phyloP scores from a whole-genome alignment of 2,888 invertebrate species.

The Hirtodrosophila trivittata region DNA sequence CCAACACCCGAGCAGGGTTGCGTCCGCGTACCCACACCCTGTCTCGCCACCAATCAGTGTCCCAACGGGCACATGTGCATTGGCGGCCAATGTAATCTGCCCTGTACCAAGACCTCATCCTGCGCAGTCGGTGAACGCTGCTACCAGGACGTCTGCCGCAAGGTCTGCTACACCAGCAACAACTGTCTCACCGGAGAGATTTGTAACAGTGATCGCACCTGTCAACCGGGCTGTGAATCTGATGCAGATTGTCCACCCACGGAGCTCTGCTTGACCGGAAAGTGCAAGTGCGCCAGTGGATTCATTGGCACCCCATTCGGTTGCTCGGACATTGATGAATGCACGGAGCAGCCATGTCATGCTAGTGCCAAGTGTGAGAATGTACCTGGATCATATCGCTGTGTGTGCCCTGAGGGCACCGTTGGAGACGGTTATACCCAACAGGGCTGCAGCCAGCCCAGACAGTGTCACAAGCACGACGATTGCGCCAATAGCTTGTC shows the following conservation, averaged over 20 bases:
- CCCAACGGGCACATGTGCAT: conserved; percentile 91
- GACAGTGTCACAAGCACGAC: conserved; percentile 89
- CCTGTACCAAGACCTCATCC: conserved; percentile 89
- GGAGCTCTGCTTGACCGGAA: conserved; percentile 89
- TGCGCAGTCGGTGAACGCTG: conserved; percentile 95
- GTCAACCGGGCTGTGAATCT: conserved; percentile 92
- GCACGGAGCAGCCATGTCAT: conserved; percentile 90
- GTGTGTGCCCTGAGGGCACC: conserved; percentile 90
- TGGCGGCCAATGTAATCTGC: conserved; percentile 90
- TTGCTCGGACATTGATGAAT: conserved; percentile 94
- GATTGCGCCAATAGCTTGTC: conserved; percentile 91
- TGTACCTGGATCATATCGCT: conserved; percentile 91
- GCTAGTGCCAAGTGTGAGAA: conserved; percentile 91
- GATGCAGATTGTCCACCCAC: conserved; percentile 92
- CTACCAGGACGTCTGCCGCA: conserved; percentile 90
- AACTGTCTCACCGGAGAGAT: conserved; percentile 96
- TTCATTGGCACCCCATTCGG: conserved; percentile 89
- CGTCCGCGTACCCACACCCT: conserved; percentile 90
- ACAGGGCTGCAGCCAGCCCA: conserved; percentile 91
- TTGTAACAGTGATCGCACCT: conserved; percentile 90
- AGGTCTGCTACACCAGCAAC: conserved; percentile 94
- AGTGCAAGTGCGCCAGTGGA: conserved; percentile 91
- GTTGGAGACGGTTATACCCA: conserved; percentile 89
- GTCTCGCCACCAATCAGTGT: conserved; percentile 88
- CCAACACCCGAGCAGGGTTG: conserved; percentile 95